Evolutionary conservation across 2,888 invertebrate genomes (phyloP).

Genomic region (Hoplodrina ambigua): DNA sequence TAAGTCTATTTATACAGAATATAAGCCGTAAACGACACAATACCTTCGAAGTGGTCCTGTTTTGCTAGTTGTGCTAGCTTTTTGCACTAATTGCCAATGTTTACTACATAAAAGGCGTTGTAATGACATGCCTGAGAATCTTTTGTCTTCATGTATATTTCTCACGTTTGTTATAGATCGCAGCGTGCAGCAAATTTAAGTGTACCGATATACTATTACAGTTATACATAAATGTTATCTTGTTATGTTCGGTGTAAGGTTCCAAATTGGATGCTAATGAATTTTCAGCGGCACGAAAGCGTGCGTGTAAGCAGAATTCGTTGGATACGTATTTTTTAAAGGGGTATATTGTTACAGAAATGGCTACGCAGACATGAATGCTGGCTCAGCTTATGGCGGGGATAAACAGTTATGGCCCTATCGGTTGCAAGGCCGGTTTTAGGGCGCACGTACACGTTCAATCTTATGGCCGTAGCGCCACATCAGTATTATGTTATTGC

Average conservation of each 20-base stretch:
- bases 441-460: slow-evolving; percentile 52
- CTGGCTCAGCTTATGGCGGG: slow-evolving; percentile 72
- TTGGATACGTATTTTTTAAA: slow-evolving; percentile 61
- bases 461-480: slow-evolving; percentile 49
- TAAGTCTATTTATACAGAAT: slow-evolving; percentile 28
- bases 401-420: slow-evolving; percentile 71
- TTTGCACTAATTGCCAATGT: slow-evolving; percentile 67
- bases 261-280: slow-evolving; percentile 45
- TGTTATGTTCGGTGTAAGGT: slow-evolving; percentile 33
- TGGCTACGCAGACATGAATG: slow-evolving; percentile 69
- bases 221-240: slow-evolving; percentile 39
- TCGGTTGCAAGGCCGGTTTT: slow-evolving; percentile 65
- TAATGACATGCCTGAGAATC: slow-evolving; percentile 73
- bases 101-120: slow-evolving; percentile 69
- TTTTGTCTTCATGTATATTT: slow-evolving; percentile 70
- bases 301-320: slow-evolving; percentile 64
- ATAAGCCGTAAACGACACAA: slow-evolving; percentile 49
- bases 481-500: slow-evolving; percentile 60
- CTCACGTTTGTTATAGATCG: slow-evolving; percentile 68
- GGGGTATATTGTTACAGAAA: slow-evolving; percentile 59
- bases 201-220: slow-evolving; percentile 33
- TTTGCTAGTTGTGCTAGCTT: slow-evolving; percentile 57
- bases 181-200: slow-evolving; percentile 36
- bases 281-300: slow-evolving; percentile 54
- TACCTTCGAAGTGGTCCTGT: slow-evolving; percentile 43